Percentiles rank a stretch among this genome's conserved stretches.
These are phyloP conservation scores for Planiliza haematocheilus DNA, from an alignment of 2,113 vertebrate species.

Conservation along the genomic window DNA sequence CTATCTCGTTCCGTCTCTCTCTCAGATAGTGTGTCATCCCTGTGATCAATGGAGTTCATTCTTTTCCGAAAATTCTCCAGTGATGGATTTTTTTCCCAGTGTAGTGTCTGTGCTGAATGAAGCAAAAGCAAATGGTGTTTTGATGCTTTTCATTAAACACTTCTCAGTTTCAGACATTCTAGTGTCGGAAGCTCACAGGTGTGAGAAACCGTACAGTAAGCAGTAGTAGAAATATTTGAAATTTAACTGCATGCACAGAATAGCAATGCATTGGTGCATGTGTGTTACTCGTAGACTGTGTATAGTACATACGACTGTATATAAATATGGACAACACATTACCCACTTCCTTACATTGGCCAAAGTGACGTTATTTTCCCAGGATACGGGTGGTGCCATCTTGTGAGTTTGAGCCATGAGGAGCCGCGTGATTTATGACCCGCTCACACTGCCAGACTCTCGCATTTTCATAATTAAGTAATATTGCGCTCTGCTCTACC, in stretches of 20 bases:
- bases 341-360: no score
- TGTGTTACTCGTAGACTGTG: no score
- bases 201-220: background rate
- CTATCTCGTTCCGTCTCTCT: conserved; percentile 32
- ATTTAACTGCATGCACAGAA: background rate
- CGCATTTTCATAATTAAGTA: no score
- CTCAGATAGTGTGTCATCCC: conserved; percentile 67
- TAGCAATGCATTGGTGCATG: background rate
- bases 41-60: conserved; percentile 77
- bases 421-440: no score
- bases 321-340: no score
- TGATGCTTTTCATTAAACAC: conserved; percentile 41
- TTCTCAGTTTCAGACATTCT: conserved; percentile 14
- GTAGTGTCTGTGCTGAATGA: conserved; percentile 34
- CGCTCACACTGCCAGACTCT: no score
- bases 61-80: conserved; percentile 69
- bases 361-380: no score
- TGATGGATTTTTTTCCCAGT: conserved; percentile 63
- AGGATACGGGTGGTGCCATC: no score
- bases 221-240: background rate
- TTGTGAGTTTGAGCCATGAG: no score
- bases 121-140: conserved; percentile 36
- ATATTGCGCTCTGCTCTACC: no score
- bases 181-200: background rate
- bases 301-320: no score